Base-by-base conservation (phyloP, 2,113 vertebrate species). In the Sminthopsis crassicaudata region DNA sequence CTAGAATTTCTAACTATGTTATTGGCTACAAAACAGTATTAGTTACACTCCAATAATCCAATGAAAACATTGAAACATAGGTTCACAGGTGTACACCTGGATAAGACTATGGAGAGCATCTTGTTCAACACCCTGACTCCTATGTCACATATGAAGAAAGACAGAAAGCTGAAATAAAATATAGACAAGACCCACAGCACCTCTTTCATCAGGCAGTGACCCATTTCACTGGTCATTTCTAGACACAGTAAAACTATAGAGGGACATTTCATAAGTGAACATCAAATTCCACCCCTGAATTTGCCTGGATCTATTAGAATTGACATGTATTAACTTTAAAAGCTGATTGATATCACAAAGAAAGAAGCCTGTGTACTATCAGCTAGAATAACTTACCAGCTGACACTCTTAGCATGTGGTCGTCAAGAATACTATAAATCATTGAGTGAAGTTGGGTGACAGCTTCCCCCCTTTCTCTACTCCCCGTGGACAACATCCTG, bases 361-460 rank as follows among this genome's bases (percentile, higher is more conserved):
- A 90, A 97, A 95, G 93, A 97, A 92, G 53, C 96, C 26, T 97
- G 88, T 96, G 93, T 95, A 96, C 93, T 90, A 55, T 96, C 94
- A 97, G 60, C 96, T 93, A 96, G 95, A 98, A 98, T 96, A 97
- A 98, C 96, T 97, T 96, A 96, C 94, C 94, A 96, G 93, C 84
- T 97, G 96, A 97, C 92, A 97, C 8, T 96, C 90, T 97, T 98
- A 50, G 6, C 51, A 95, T 94, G 91, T 95, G 92, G 60, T 91
- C 14, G 9, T 97, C 96, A 98, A 97, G 96, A 97, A 92, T 0
- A 24, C 92, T 19, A 0, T 96, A 97, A 97, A 98, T 98, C 90
- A 97, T 60, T 95, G 92, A 93, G 0, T 0, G 3, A 2, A 54
- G 93, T 95, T 95, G 52, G 90, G 46, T 95, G 93, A 97, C 89